Base-by-base conservation (phyloP, 2,113 vertebrate genomes). In the Silurus meridionalis region DNA sequence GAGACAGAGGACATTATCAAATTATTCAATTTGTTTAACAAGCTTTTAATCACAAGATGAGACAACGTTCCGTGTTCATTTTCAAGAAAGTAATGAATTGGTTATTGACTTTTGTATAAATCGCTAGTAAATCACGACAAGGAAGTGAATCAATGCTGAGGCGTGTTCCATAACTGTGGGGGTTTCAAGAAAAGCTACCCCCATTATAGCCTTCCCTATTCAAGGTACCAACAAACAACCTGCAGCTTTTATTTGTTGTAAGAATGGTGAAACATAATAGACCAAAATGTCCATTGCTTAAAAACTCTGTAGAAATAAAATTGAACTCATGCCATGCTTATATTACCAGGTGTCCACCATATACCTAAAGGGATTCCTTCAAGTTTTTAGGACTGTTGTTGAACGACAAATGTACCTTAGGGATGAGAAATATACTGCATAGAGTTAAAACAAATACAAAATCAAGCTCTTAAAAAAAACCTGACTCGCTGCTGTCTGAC, bases 1-100 rank as follows among this genome's bases (percentile, higher is more conserved):
- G 87, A 91, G 91, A 83, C 6, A 28, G 37, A 37, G 37, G 86
- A 71, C 5, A 52, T 5, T 11, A 46, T 37, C 10, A 60, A 60
- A 21, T 3, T 19, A 53, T 52, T 53, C 28, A 37, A 37, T 37
- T 50, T 63, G 19, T 10, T n/a, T 13, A 25, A 25, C 10, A 13
- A 66, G 8, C 9, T 5, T 11, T 28, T 6, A 14, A 69, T 11
- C 64, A 28, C 25, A 14, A 28, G 0, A 17, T 2, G 64, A 19
- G 67, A 71, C 15, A 0, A 17, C 15, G 19, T 21, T 9, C 19
- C 1, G 15, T 48, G 69, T 46, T 28, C 28, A 14, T 37, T 69
- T 69, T 69, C 14, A 46, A 25, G 10, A 23, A 64, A 64, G 0
- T 3, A 3, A 25, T 37, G 37, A 37, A 37, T 6, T 25, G 63